Conservation (phyloP, 2,888 invertebrate species). For the Caprella mutica region DNA sequence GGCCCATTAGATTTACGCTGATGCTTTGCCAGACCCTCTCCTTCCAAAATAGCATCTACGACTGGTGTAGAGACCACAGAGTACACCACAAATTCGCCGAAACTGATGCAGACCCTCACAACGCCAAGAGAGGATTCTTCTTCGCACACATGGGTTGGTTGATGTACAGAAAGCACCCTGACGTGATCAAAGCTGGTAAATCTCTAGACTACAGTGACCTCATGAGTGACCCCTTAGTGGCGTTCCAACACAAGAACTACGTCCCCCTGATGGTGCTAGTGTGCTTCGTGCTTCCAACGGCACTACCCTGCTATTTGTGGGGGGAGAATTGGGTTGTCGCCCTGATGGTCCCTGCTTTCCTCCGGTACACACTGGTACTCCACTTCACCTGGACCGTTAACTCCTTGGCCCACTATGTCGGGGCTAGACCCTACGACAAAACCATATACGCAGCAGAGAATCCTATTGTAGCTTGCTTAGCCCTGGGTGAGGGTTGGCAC, state of each 20-base stretch:
- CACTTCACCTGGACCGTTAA: constrained; percentile 92
- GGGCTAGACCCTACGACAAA: constrained; percentile 76
- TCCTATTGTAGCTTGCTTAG: constrained; percentile 39
- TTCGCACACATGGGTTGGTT: constrained; percentile 95
- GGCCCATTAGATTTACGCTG: constrained; percentile 67
- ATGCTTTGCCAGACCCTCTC: constrained; percentile 71
- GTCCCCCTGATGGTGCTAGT: constrained; percentile 59
- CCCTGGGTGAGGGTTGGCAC: constrained; percentile 82
- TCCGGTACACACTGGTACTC: not conserved
- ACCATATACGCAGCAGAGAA: constrained; percentile 36
- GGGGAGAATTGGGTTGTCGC: constrained; percentile 63
- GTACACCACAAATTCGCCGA: constrained; percentile 86
- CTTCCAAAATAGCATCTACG: constrained; percentile 75
- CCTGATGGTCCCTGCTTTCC: constrained; percentile 64
- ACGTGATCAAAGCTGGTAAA: constrained; percentile 73
- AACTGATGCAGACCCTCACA: constrained; percentile 87
- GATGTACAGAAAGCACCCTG: constrained; percentile 75
- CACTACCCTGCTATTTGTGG: constrained; percentile 73
- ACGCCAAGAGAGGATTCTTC: constrained; percentile 84
- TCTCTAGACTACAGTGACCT: constrained; percentile 74
- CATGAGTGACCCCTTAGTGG: constrained; percentile 64
- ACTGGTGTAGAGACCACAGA: constrained; percentile 74
- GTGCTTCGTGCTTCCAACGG: constrained; percentile 68
- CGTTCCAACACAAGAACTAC: constrained; percentile 75
- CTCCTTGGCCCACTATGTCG: constrained; percentile 85